These are phyloP conservation scores for Limnothrissa miodon DNA, from an alignment of 2,113 vertebrate genomes.

Conservation along the genomic window DNA sequence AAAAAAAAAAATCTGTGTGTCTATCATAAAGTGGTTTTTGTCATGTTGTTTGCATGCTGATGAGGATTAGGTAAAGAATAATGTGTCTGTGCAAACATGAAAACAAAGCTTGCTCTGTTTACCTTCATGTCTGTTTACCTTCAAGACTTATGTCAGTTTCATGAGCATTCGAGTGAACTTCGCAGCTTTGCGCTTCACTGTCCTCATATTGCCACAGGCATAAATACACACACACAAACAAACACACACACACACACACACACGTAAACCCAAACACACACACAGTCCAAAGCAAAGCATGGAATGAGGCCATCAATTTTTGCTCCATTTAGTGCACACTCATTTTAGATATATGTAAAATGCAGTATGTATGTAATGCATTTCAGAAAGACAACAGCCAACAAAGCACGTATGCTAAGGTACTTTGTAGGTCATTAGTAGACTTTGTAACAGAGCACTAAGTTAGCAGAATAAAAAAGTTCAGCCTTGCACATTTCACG, in stretches of 20 bases:
- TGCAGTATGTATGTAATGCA: too few relatives aligned
- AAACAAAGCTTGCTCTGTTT: not conserved
- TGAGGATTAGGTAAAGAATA: not conserved
- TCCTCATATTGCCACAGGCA: conserved; percentile 31
- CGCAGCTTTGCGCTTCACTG: conserved; percentile 35
- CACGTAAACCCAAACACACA: not conserved
- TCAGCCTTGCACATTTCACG: too few relatives aligned
- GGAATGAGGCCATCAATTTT: not conserved
- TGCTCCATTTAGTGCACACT: not conserved
- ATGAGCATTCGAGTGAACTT: conserved; percentile 24
- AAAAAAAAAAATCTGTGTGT: too few relatives aligned
- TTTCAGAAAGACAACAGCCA: too few relatives aligned
- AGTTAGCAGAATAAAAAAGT: too few relatives aligned
- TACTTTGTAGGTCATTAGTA: too few relatives aligned
- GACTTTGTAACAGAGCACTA: too few relatives aligned
- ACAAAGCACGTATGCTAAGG: too few relatives aligned
- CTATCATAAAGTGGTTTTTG: too few relatives aligned
- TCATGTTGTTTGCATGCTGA: not conserved
- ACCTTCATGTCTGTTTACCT: not conserved
- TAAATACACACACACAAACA: not conserved
- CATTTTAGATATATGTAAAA: too few relatives aligned
- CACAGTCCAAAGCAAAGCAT: not conserved
- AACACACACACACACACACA: not conserved
- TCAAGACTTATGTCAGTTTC: not conserved
- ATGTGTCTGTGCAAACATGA: not conserved